Percentiles rank a stretch among this genome's conserved stretches.
phyloP scores from a whole-genome alignment of 2,888 invertebrate genomes.

The Panopea generosa region DNA sequence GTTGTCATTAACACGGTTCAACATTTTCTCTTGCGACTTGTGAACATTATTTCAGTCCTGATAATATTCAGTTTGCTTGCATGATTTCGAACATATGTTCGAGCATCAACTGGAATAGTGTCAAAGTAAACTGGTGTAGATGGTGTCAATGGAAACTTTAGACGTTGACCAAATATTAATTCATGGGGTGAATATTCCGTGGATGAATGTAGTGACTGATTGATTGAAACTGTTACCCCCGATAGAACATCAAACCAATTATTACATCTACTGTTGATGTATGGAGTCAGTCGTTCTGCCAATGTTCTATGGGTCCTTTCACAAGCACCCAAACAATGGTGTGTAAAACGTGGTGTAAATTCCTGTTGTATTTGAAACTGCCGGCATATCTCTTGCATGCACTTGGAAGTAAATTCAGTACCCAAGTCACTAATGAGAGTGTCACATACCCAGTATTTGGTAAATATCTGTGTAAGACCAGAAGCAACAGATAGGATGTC shows the following conservation, averaged over 20 bases:
- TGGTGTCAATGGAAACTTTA: constrained; percentile 35
- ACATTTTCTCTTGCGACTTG: constrained; percentile 14
- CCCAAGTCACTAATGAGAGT: constrained; percentile 38
- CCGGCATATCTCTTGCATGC: constrained; percentile 44
- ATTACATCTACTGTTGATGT: constrained; percentile 29
- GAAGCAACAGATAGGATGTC: constrained; percentile 25
- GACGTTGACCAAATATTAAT: constrained; percentile 37
- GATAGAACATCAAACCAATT: constrained; percentile 28
- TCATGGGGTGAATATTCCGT: constrained; percentile 47
- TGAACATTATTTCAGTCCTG: not conserved
- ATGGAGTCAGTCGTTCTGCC: constrained; percentile 43
- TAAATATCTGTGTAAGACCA: constrained; percentile 19
- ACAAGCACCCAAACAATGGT: constrained; percentile 20
- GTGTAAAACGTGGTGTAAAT: constrained; percentile 3
- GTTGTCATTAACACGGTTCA: constrained; percentile 18
- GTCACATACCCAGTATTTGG: constrained; percentile 34
- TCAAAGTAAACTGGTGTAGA: constrained; percentile 22
- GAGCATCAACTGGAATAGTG: constrained; percentile 25
- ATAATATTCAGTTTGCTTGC: not conserved
- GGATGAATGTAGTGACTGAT: constrained; percentile 26
- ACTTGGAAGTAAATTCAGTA: constrained; percentile 38
- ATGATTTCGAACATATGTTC: constrained; percentile 20
- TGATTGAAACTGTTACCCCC: constrained; percentile 39
- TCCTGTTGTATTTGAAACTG: constrained; percentile 37
- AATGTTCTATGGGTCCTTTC: constrained; percentile 43